These are phyloP conservation scores for Phalacrocorax brasilianus DNA, from an alignment of 2,113 vertebrate genomes.

Conservation along the genomic window DNA sequence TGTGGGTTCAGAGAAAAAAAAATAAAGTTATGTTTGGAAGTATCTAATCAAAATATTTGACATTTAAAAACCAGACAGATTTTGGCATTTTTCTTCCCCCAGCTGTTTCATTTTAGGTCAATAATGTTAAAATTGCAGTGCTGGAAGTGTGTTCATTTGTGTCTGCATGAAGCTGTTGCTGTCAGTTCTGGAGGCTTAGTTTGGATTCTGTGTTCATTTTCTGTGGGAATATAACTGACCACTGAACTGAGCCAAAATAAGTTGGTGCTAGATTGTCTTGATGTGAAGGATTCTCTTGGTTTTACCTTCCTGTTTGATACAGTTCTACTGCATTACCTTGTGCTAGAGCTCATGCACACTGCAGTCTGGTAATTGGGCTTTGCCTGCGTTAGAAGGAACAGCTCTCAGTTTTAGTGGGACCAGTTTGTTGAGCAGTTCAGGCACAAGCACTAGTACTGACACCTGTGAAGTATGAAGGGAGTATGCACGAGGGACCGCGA, in stretches of 20 bases:
- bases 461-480: neutral
- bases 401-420: neutral
- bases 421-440: neutral
- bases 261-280: neutral
- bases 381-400: fast-evolving
- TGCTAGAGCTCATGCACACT: fast-evolving
- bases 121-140: neutral
- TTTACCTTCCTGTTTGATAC: neutral
- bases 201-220: neutral
- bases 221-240: neutral
- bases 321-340: neutral
- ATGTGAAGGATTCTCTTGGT: neutral
- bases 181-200: neutral
- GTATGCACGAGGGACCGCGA: neutral
- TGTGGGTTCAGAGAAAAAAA: neutral
- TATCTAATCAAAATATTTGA: constrained; percentile 28
- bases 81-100: constrained; percentile 20
- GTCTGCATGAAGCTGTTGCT: neutral
- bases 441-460: neutral
- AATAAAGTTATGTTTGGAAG: neutral
- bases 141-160: neutral
- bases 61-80: neutral
- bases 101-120: constrained; percentile 43
- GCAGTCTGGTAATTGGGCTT: neutral
- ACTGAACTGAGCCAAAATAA: neutral